Conservation (phyloP, 1,140 invertebrate genomes). For the Parasteatoda tepidariorum region DNA sequence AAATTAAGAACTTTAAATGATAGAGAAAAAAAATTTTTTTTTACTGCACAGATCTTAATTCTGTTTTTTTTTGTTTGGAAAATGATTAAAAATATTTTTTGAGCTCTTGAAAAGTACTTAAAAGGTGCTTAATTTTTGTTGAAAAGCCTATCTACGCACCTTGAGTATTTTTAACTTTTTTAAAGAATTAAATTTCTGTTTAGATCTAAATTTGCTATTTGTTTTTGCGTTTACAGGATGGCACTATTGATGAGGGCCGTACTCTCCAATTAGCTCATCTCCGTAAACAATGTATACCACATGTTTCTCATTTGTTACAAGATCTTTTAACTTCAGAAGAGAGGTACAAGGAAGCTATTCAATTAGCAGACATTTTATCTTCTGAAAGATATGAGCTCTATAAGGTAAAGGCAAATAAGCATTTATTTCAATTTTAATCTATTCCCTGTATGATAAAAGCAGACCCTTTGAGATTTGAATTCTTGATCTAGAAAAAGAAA, state of each 20-base stretch:
- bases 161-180: too few species aligned
- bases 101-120: too few species aligned
- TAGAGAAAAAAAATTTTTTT: too few species aligned
- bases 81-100: too few species aligned
- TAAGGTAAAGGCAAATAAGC: slow-evolving; percentile 70
- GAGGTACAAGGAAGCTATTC: slow-evolving; percentile 81
- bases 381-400: slow-evolving; percentile 83
- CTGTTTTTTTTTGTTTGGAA: too few species aligned
- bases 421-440: background rate
- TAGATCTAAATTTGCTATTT: too few species aligned
- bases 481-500: background rate
- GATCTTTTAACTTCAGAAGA: slow-evolving; percentile 81
- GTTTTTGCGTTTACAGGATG: slow-evolving; percentile 37
- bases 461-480: background rate
- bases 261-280: slow-evolving; percentile 78
- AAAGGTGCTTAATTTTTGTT: too few species aligned
- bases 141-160: too few species aligned
- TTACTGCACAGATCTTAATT: too few species aligned
- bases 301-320: slow-evolving; percentile 80
- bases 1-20: too few species aligned
- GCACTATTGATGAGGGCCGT: slow-evolving; percentile 70
- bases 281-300: slow-evolving; percentile 83
- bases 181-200: background rate
- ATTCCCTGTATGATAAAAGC: background rate
- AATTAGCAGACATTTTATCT: slow-evolving; percentile 82